Evolutionary conservation across 2,797 vertebrate genomes (phyloP).

Genomic region (Pelobates cultripes): DNA sequence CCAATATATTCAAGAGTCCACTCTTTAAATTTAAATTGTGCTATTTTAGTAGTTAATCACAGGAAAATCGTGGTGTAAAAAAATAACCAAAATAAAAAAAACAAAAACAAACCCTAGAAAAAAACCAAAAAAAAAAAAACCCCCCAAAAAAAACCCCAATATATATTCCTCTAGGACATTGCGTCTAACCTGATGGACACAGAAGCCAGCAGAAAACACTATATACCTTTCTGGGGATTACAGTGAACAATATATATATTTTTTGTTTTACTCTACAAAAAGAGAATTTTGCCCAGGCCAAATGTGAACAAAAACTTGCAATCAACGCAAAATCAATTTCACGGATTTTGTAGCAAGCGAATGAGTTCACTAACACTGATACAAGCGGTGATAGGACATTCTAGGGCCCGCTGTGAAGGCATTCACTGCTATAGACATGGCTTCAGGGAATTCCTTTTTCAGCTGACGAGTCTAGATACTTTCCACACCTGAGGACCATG

Average conservation of each 20-base stretch:
- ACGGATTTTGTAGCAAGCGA: conserved; percentile 76
- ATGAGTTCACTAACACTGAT: conserved; percentile 81
- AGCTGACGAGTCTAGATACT: conserved; percentile 84
- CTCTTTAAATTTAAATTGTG: conserved; percentile 57
- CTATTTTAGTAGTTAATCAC: conserved; percentile 62
- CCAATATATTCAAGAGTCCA: conserved; percentile 53
- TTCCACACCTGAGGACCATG: conserved; percentile 96
- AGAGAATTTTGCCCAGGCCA: conserved; percentile 69
- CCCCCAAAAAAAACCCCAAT: no score
- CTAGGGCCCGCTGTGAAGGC: conserved; percentile 69
- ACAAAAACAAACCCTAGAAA: background rate
- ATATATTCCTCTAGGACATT: conserved; percentile 63
- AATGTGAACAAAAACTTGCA: conserved; percentile 72
- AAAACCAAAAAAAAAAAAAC: conserved; percentile 30
- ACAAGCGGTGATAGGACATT: conserved; percentile 69
- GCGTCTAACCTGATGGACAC: conserved; percentile 63
- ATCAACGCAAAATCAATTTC: conserved; percentile 78
- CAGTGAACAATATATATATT: conserved; percentile 66
- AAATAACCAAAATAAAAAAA: conserved; percentile 62
- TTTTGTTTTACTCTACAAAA: conserved; percentile 58
- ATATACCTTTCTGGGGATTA: conserved; percentile 59
- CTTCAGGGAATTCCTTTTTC: conserved; percentile 86
- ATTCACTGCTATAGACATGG: conserved; percentile 81
- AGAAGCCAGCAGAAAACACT: conserved; percentile 44
- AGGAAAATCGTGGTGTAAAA: conserved; percentile 62